Conservation (phyloP, 1,140 invertebrate genomes). For the Pogonognathellus flavescens region DNA sequence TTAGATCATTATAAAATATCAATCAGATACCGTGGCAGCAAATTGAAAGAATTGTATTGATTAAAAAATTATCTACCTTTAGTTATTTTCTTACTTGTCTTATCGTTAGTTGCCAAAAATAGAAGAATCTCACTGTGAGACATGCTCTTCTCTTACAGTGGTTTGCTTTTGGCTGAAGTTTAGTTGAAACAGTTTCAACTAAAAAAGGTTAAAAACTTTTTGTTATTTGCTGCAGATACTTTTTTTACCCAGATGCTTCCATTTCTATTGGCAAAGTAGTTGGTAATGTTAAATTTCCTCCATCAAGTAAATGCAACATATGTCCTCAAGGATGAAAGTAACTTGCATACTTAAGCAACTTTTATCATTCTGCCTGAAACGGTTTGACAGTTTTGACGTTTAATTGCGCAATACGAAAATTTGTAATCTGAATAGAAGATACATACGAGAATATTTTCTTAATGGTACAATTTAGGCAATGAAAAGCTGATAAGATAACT, state of each 20-base stretch:
- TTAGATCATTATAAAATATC: too few species aligned
- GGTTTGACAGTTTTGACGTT: constrained; percentile 19
- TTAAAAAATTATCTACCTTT: too few species aligned
- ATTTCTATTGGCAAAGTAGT: background rate
- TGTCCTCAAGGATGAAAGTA: background rate
- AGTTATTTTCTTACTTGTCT: too few species aligned
- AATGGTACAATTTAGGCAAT: background rate
- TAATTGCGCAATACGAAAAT: background rate
- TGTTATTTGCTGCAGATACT: background rate
- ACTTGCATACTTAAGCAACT: background rate
- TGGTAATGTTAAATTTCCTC: background rate
- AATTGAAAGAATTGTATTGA: too few species aligned
- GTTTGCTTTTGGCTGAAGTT: background rate
- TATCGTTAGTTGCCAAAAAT: too few species aligned
- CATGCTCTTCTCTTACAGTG: too few species aligned
- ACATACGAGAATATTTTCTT: too few species aligned
- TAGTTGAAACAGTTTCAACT: too few species aligned
- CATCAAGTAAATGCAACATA: background rate
- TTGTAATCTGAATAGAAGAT: background rate
- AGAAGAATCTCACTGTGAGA: too few species aligned
- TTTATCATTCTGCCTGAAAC: constrained; percentile 11
- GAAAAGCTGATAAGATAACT: background rate
- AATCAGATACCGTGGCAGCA: too few species aligned
- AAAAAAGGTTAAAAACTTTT: background rate
- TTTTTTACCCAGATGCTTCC: background rate